Conservation (phyloP, 1,140 invertebrate genomes). For the Pseudobourletiella spinata region DNA sequence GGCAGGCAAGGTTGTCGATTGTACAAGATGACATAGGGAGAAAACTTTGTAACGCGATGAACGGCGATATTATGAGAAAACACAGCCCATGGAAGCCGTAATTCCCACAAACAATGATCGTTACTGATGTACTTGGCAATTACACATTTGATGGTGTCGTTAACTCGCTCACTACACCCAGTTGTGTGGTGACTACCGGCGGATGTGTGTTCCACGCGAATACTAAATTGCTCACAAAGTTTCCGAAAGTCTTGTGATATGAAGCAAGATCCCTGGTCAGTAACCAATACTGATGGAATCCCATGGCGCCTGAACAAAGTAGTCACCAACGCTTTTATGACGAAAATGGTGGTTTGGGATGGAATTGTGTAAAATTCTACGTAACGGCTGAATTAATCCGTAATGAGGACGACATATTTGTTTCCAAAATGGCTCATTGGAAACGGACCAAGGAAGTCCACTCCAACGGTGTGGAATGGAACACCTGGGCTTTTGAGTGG, state of each 20-base stretch:
- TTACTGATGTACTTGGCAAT: background rate
- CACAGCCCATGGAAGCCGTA: background rate
- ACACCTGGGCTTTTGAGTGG: background rate
- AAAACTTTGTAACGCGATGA: background rate
- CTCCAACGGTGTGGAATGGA: conserved; percentile 7
- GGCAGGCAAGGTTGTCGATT: background rate
- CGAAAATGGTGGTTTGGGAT: background rate
- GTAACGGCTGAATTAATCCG: conserved; percentile 17
- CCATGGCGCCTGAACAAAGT: conserved; percentile 4
- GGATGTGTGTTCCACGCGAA: background rate
- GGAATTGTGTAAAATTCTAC: conserved; percentile 2
- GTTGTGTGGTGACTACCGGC: background rate
- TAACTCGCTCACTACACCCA: background rate
- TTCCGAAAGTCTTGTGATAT: background rate
- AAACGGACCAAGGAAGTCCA: conserved; percentile 24
- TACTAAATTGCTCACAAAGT: conserved; percentile 4
- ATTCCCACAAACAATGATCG: background rate
- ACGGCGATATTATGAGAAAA: background rate
- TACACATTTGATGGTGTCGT: background rate
- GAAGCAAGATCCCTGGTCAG: conserved; percentile 8
- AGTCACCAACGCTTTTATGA: background rate
- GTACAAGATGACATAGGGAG: background rate
- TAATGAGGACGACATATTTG: background rate
- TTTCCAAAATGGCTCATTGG: background rate
- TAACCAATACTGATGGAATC: conserved; percentile 2